Evolutionary conservation across 2,797 vertebrate genomes (phyloP).

Genomic region (Sandelia bainsii): DNA sequence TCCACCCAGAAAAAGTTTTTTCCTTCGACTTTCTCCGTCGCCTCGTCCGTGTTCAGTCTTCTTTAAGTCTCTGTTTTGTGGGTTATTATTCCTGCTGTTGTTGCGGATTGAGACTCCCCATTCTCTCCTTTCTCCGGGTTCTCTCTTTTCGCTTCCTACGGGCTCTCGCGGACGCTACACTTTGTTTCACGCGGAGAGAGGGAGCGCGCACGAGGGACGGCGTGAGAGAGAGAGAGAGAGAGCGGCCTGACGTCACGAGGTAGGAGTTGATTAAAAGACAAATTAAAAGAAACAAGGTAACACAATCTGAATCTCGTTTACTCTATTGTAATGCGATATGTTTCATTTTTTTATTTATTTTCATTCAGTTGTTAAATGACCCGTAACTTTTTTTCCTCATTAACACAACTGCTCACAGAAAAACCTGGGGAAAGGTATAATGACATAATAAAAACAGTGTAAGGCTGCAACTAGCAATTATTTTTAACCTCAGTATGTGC

Average conservation of each 20-base stretch:
- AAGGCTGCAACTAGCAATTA: not conserved
- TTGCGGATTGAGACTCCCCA: conserved; percentile 64
- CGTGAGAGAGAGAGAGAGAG: conserved; percentile 21
- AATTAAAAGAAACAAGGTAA: not conserved
- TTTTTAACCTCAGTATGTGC: not conserved
- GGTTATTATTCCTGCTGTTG: conserved; percentile 69
- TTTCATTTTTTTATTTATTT: not conserved
- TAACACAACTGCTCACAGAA: not conserved
- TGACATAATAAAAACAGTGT: not conserved
- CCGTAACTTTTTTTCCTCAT: not conserved
- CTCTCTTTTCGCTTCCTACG: conserved; percentile 66
- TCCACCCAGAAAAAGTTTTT: conserved; percentile 57
- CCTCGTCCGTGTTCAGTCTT: conserved; percentile 26
- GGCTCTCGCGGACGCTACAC: conserved; percentile 68
- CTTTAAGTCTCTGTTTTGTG: not conserved
- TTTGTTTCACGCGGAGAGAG: conserved; percentile 72
- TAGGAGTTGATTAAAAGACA: conserved; percentile 21
- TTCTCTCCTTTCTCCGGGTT: conserved; percentile 44
- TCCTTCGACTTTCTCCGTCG: conserved; percentile 31
- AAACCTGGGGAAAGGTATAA: too few species aligned
- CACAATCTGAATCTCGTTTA: not conserved
- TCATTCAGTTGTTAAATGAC: not conserved
- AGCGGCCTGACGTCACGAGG: conserved; percentile 68
- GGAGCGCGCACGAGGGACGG: conserved; percentile 41
- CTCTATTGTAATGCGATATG: too few species aligned